Evolutionary conservation across 1,140 invertebrate genomes (phyloP).

Genomic region (Tribolium madens): DNA sequence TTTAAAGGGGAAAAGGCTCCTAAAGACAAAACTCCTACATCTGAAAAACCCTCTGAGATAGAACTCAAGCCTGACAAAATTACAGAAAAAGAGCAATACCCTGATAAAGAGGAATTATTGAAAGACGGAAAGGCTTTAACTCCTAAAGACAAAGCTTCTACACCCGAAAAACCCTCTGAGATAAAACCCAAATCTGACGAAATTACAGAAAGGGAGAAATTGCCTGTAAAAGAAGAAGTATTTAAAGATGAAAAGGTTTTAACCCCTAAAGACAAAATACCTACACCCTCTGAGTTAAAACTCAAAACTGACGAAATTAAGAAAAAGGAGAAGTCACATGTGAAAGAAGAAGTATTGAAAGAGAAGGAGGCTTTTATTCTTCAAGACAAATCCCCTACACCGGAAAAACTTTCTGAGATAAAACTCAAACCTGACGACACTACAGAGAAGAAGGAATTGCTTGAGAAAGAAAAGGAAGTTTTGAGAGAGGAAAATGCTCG

Average conservation of each 20-base stretch:
- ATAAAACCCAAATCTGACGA: conserved; percentile 4
- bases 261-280: conserved; percentile 8
- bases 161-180: neutral
- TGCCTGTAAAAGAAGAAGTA: neutral
- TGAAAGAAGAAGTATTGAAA: neutral
- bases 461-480: neutral
- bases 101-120: neutral
- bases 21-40: neutral
- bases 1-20: neutral
- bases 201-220: neutral
- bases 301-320: neutral
- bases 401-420: neutral
- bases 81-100: neutral
- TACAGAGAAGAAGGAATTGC: conserved; percentile 1
- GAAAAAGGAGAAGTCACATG: neutral
- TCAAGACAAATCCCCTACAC: neutral
- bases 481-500: neutral
- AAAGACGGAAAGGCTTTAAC: neutral
- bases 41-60: neutral
- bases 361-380: neutral
- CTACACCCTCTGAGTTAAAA: neutral
- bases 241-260: neutral
- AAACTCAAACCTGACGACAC: neutral
- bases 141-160: conserved; percentile 5
- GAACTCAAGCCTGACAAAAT: neutral